Evolutionary conservation across 2,888 invertebrate species (phyloP), one percentile per base, ranked within the genome.

Genomic region (Halictus quadricinctus): DNA sequence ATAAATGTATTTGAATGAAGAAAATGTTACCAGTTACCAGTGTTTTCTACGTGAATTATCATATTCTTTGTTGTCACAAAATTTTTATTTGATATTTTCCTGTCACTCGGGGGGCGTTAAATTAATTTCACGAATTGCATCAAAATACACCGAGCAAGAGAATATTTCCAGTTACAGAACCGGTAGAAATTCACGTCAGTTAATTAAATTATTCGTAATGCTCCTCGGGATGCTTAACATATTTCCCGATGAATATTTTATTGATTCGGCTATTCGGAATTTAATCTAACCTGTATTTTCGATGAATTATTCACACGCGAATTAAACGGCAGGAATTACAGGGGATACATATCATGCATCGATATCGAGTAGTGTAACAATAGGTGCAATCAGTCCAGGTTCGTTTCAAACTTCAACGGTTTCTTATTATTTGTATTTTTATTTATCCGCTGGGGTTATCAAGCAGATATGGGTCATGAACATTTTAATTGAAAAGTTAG

Each of bases 161-260:
- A 66, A 18, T 18, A 66, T 66, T 66, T 36, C 7, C 66, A 36
- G 36, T 66, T 7, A 13, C 25, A 25, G 25, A 43, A 13, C 60
- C 13, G 13, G 13, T 12, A 64, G 60, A 60, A 46, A 79, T 79
- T 25, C 4, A 15, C 6, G 54, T 13, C 5, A 10, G 21, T 25
- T 54, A 69, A 79, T 79, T 72, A 29, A 72, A 77, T 43, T 21
- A 43, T 46, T 46, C 29, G 21, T 6, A 66, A 21, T 18, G 36
- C 48, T 50, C 21, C 43, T 29, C 10, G 12, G 29, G 46, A 46
- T 50, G 25, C 10, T 54, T n/a, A 18, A 25, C 18, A 46, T 29
- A 72, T 72, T 46, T 10, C 13, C 29, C 72, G 12, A 36, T 58
- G 8, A n/a, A 80, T 75, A 66, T 76, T 76, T 50, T 29, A 69